A percentile compares a stretch with the other conserved stretches of the same genome.
Conservation (phyloP, 2,888 invertebrate genomes). For the Drosophila putrida region DNA sequence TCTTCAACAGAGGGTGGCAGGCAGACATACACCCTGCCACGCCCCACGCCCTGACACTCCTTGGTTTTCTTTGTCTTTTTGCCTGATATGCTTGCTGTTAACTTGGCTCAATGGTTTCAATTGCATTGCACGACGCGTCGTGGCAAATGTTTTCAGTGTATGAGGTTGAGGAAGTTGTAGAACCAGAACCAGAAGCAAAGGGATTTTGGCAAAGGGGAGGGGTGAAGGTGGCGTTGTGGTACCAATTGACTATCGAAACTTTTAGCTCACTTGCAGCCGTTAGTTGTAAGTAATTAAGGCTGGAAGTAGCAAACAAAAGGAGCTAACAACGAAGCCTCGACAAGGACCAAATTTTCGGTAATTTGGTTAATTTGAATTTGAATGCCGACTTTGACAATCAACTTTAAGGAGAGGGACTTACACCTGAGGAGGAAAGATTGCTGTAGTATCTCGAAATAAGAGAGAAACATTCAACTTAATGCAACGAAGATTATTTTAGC, state of each 20-base stretch:
- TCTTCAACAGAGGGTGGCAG: slow-evolving; percentile 49
- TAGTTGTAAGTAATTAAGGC: slow-evolving; percentile 74
- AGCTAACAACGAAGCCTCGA: slow-evolving; percentile 21
- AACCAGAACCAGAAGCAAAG: too few species aligned
- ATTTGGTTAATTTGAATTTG: slow-evolving; percentile 75
- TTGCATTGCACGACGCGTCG: slow-evolving; percentile 48
- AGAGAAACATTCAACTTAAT: too few species aligned
- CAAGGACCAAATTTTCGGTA: slow-evolving; percentile 56
- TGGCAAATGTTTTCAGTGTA: too few species aligned
- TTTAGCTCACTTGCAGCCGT: slow-evolving; percentile 38
- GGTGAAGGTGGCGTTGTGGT: neutral
- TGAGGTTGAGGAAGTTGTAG: neutral
- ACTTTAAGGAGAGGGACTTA: neutral
- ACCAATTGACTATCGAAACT: slow-evolving; percentile 50
- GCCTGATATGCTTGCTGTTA: slow-evolving; percentile 38
- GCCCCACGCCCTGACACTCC: slow-evolving; percentile 10
- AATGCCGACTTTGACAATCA: slow-evolving; percentile 16
- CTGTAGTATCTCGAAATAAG: too few species aligned
- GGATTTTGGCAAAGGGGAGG: neutral
- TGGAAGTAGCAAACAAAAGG: slow-evolving; percentile 25
- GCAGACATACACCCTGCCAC: slow-evolving; percentile 20
- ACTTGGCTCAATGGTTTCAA: slow-evolving; percentile 59
- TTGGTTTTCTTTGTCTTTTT: slow-evolving; percentile 20
- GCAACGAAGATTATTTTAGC: too few species aligned
- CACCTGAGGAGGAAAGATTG: neutral